Percentiles rank a stretch among this genome's conserved stretches.
Conservation (phyloP, 2,888 invertebrate species). For the Stratiomys singularior region DNA sequence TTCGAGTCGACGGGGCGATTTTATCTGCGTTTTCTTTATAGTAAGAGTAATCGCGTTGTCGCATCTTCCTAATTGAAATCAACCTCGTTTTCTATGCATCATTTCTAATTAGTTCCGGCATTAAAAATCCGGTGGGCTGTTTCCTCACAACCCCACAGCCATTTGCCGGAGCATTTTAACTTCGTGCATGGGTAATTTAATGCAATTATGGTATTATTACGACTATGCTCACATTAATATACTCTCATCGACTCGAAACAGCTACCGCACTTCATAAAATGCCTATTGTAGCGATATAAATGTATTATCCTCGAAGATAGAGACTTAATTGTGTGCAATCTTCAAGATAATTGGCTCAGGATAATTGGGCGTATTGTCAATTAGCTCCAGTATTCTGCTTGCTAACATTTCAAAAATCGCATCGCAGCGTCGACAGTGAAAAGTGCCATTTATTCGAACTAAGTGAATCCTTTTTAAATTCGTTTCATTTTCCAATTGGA, state of each 20-base stretch:
- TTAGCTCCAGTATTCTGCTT: conserved; percentile 52
- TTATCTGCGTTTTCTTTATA: no score
- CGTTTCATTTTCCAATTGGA: conserved; percentile 52
- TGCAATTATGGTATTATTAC: conserved; percentile 50
- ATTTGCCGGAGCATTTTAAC: background rate
- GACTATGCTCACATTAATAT: conserved; percentile 36
- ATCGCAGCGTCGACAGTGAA: background rate
- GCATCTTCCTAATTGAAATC: no score
- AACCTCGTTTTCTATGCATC: background rate
- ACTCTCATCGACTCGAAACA: background rate
- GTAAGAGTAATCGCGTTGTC: no score
- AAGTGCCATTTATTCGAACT: conserved; percentile 49
- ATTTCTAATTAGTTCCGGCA: conserved; percentile 29
- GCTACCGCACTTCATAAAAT: background rate
- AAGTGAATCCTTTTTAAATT: conserved; percentile 51
- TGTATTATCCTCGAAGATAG: conserved; percentile 9
- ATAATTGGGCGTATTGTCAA: conserved; percentile 59
- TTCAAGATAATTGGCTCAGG: conserved; percentile 58
- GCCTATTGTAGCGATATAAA: background rate
- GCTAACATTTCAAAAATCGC: background rate
- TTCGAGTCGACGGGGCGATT: no score
- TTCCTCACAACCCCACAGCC: background rate
- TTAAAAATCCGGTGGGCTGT: conserved; percentile 3
- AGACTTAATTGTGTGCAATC: conserved; percentile 54
- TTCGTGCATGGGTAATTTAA: conserved; percentile 48